phyloP scores from a whole-genome alignment of 1,140 invertebrate genomes.

The Drosophila ficusphila region DNA sequence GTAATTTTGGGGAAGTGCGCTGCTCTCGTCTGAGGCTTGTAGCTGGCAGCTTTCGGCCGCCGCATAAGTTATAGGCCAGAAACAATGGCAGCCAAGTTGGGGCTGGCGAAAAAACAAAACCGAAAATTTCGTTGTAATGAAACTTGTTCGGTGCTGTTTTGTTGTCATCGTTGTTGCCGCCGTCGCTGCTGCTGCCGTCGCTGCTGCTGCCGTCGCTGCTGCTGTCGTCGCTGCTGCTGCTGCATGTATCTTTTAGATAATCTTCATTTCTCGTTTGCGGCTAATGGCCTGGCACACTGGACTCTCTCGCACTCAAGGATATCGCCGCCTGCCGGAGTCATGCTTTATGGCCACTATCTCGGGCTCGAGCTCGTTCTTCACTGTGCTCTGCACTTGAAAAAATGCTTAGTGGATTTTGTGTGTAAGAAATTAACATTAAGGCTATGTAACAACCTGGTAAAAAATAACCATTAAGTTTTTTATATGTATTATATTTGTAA shows the following conservation, averaged over 20 bases:
- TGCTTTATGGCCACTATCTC: conserved; percentile 55
- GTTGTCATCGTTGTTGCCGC: conserved; percentile 29
- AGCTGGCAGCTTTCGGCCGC: conserved; percentile 70
- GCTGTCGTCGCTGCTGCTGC: conserved; percentile 32
- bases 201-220: conserved; percentile 38
- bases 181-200: conserved; percentile 15
- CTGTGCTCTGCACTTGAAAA: conserved; percentile 8
- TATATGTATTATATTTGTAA: too few species aligned
- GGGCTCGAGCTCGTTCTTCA: conserved; percentile 30
- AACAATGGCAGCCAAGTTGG: conserved; percentile 44
- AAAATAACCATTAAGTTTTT: too few species aligned
- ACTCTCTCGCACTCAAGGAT: conserved; percentile 78
- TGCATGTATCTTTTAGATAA: conserved; percentile 82
- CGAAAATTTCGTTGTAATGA: conserved; percentile 69
- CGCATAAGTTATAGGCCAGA: conserved; percentile 59
- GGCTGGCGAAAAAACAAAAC: conserved; percentile 45
- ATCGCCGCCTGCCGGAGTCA: conserved; percentile 65
- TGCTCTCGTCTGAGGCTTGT: conserved; percentile 32
- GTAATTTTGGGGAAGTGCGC: background rate
- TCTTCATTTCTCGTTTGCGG: conserved; percentile 82
- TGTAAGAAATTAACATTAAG: background rate
- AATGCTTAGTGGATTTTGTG: background rate
- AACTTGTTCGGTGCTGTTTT: conserved; percentile 59
- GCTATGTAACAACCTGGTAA: too few species aligned
- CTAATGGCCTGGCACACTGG: conserved; percentile 78